phyloP scores from a whole-genome alignment of 2,888 invertebrate genomes.

The Dolichopus griseipennis region DNA sequence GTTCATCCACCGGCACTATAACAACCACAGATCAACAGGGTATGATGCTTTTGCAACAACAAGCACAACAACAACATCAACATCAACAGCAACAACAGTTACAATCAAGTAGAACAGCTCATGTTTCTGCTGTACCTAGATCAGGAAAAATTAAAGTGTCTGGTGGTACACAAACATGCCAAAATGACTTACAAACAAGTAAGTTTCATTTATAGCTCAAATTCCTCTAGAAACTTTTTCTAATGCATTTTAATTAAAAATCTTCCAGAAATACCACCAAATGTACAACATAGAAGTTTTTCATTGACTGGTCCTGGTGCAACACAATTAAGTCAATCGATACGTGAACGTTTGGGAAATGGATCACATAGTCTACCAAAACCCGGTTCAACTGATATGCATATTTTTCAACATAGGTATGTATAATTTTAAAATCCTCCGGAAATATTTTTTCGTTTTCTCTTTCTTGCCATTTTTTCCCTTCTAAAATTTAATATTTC shows the following conservation, averaged over 20 bases:
- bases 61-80: slow-evolving; percentile 18
- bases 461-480: neutral
- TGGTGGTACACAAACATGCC: slow-evolving; percentile 82
- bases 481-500: neutral
- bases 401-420: slow-evolving; percentile 57
- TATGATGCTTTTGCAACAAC: slow-evolving; percentile 1
- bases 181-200: slow-evolving; percentile 66
- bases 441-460: neutral
- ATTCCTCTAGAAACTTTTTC: neutral
- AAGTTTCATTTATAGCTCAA: slow-evolving; percentile 34
- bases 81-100: slow-evolving; percentile 19
- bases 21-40: slow-evolving; percentile 41
- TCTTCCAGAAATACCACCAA: slow-evolving; percentile 55
- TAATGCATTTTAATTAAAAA: slow-evolving; percentile 32
- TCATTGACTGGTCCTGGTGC: slow-evolving; percentile 78
- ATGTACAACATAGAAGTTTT: slow-evolving; percentile 73
- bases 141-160: slow-evolving; percentile 77
- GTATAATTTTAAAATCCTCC: neutral
- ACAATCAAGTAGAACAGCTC: slow-evolving; percentile 56
- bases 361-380: slow-evolving; percentile 84
- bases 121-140: slow-evolving; percentile 76
- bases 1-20: slow-evolving; percentile 48
- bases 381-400: slow-evolving; percentile 52
- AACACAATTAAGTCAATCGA: slow-evolving; percentile 77
- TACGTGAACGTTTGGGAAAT: slow-evolving; percentile 69